Evolutionary conservation across 2,113 vertebrate species (phyloP).

Genomic region (Raja brachyura): DNA sequence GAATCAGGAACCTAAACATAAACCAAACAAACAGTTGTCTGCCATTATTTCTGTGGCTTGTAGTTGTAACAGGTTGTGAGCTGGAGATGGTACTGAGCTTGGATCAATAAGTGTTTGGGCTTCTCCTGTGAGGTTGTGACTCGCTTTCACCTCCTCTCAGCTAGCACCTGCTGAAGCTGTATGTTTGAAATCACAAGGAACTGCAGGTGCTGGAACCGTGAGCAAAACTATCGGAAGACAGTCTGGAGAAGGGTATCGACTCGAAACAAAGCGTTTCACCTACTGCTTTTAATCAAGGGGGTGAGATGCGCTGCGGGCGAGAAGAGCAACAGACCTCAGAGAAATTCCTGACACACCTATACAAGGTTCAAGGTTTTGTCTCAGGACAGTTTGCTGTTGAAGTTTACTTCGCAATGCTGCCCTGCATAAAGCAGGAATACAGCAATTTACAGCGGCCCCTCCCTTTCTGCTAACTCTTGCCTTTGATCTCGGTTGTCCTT

Average conservation of each 20-base stretch:
- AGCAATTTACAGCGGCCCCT: neutral
- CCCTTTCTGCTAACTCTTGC: neutral
- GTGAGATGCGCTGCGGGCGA: neutral
- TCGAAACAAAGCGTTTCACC: neutral
- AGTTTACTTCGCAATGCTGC: neutral
- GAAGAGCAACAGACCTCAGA: neutral
- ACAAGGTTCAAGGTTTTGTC: neutral
- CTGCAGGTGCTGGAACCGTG: no score
- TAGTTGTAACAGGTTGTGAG: neutral
- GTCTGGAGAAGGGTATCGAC: no score
- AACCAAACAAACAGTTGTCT: neutral
- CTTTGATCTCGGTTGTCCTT: slow-evolving; percentile 28
- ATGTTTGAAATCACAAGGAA: no score
- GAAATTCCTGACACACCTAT: no score
- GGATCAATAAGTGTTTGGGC: neutral
- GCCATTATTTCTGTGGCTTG: neutral
- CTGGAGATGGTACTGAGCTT: neutral
- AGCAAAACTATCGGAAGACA: no score
- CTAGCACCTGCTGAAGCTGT: neutral
- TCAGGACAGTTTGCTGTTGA: neutral
- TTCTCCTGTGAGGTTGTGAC: neutral
- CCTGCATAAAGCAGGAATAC: neutral
- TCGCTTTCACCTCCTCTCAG: neutral
- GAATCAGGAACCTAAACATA: neutral
- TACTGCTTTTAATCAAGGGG: no score